phyloP scores from a whole-genome alignment of 1,140 invertebrate species.

The Araneus ventricosus region DNA sequence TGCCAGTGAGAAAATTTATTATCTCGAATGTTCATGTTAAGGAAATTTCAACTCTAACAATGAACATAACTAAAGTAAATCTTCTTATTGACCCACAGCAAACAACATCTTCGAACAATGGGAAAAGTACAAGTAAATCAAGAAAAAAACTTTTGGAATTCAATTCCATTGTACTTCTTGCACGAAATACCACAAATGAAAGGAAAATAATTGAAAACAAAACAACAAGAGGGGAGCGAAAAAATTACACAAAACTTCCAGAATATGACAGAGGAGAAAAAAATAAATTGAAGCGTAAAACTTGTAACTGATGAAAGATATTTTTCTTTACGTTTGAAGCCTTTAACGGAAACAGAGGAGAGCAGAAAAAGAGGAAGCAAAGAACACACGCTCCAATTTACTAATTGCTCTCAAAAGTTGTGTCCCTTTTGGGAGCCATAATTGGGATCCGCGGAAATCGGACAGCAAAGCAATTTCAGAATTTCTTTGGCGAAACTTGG shows the following conservation, averaged over 20 bases:
- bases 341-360: too few relatives aligned
- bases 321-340: conserved; percentile 31
- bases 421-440: conserved; percentile 45
- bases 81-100: not conserved
- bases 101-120: not conserved
- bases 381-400: conserved; percentile 38
- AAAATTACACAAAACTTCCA: not conserved
- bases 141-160: conserved; percentile 1
- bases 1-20: too few relatives aligned
- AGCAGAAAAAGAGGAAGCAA: not conserved
- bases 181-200: not conserved
- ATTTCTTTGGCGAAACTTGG: not conserved
- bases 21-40: too few relatives aligned
- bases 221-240: not conserved
- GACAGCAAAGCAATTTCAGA: not conserved
- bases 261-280: not conserved
- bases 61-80: not conserved
- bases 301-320: conserved; percentile 34
- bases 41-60: not conserved
- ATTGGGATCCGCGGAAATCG: conserved; percentile 37
- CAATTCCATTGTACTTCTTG: conserved; percentile 38
- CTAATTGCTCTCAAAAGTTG: conserved; percentile 56
- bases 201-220: not conserved
- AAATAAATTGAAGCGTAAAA: not conserved
- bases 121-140: not conserved